These are phyloP conservation scores for Forbesichthys agassizii DNA, from an alignment of 2,113 vertebrate species.

Conservation along the genomic window DNA sequence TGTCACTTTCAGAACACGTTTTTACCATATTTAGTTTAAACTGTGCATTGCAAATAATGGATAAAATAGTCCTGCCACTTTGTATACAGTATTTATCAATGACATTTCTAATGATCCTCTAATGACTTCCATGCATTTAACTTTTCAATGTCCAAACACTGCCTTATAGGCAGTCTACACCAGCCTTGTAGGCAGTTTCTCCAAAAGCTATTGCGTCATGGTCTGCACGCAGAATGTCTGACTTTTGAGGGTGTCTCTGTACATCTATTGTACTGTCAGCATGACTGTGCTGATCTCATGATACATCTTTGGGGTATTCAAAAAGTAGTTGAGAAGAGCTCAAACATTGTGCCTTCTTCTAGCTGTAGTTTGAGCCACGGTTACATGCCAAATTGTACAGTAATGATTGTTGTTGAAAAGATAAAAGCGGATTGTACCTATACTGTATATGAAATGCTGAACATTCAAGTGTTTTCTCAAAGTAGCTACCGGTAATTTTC, in stretches of 20 bases:
- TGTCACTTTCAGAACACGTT: not conserved
- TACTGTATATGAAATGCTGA: not conserved
- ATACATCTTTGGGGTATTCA: not conserved
- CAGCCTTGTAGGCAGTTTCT: not conserved
- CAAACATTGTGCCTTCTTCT: not conserved
- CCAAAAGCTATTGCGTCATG: conserved; percentile 22
- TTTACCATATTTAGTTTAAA: not conserved
- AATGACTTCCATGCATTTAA: not conserved
- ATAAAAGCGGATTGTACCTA: no score
- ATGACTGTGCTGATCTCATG: not conserved
- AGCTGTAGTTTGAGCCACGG: not conserved
- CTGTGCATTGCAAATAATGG: not conserved
- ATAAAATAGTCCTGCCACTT: not conserved
- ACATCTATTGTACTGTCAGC: no score
- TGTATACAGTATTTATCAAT: not conserved
- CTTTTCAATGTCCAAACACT: not conserved
- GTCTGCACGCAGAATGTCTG: conserved; percentile 11
- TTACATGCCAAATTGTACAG: not conserved
- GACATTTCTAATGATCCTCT: not conserved
- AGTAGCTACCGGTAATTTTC: not conserved
- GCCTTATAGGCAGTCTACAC: not conserved
- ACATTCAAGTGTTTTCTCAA: not conserved
- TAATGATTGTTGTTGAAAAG: not conserved
- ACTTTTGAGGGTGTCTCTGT: no score
- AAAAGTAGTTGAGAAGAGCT: no score